Percentiles rank a stretch among this genome's conserved stretches.
These are phyloP conservation scores for Syngnathoides biaculeatus DNA, from an alignment of 2,113 vertebrate genomes.

Conservation along the genomic window DNA sequence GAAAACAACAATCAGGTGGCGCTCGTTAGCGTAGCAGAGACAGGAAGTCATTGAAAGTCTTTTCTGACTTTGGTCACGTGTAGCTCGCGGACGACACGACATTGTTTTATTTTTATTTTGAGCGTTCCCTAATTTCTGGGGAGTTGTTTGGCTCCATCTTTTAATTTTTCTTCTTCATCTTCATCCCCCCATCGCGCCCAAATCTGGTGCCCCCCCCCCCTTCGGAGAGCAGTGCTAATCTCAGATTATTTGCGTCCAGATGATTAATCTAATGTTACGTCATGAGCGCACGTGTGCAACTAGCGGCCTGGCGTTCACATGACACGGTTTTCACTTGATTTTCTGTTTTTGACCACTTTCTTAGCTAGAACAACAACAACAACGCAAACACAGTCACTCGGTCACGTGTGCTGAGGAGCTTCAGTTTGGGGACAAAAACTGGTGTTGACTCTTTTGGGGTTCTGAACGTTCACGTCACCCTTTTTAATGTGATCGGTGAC, in stretches of 20 bases:
- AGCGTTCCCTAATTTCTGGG: background rate
- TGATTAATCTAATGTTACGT: conserved; percentile 67
- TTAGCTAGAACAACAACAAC: conserved; percentile 66
- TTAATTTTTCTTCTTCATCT: background rate
- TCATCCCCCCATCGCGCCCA: background rate
- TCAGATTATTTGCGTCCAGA: conserved; percentile 69
- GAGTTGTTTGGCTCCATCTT: background rate
- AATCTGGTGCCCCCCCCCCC: background rate
- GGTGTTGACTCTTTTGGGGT: too few species aligned
- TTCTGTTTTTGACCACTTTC: too few species aligned
- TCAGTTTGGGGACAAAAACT: too few species aligned
- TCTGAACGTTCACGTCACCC: too few species aligned
- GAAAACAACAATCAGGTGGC: too few species aligned
- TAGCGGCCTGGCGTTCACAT: too few species aligned
- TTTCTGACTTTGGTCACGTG: background rate
- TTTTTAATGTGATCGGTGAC: too few species aligned
- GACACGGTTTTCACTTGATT: too few species aligned
- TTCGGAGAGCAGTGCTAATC: conserved; percentile 54
- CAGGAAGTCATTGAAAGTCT: too few species aligned
- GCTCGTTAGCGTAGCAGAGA: too few species aligned
- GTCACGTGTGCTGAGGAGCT: conserved; percentile 73
- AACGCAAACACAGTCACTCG: conserved; percentile 83
- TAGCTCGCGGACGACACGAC: too few species aligned
- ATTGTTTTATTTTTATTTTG: background rate
- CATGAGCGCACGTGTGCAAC: conserved; percentile 28